phyloP scores from a whole-genome alignment of 2,113 vertebrate genomes.

The Cyanoramphus novaezelandiae region DNA sequence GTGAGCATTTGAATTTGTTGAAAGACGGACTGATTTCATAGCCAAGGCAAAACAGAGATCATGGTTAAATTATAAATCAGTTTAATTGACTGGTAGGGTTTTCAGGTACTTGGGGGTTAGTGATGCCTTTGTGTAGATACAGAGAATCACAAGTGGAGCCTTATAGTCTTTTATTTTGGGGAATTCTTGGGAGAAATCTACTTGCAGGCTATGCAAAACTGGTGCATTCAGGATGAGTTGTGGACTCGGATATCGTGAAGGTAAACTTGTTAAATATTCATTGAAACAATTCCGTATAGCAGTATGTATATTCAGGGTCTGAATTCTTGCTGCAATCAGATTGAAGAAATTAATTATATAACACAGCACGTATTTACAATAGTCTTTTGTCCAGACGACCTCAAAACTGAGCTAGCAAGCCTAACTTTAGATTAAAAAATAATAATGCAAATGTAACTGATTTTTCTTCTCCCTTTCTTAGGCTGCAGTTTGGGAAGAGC shows the following conservation, averaged over 20 bases:
- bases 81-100: background rate
- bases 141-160: background rate
- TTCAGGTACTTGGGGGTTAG: background rate
- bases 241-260: background rate
- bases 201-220: background rate
- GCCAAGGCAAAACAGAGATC: background rate
- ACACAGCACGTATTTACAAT: background rate
- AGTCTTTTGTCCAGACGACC: background rate
- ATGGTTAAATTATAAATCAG: background rate
- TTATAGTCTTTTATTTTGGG: background rate
- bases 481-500: conserved; percentile 93
- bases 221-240: background rate
- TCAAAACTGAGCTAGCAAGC: background rate
- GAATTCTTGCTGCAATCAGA: background rate
- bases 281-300: background rate
- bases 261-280: background rate
- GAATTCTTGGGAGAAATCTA: background rate
- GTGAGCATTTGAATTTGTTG: background rate
- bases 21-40: background rate
- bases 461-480: conserved; percentile 31
- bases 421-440: background rate
- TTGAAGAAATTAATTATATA: background rate
- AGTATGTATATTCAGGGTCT: background rate
- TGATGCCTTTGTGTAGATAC: background rate
- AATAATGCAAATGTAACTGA: background rate